A percentile compares a stretch with the other conserved stretches of the same genome.
Evolutionary conservation across 2,797 vertebrate genomes (phyloP).

Genomic region (Loris lydekkerianus): DNA sequence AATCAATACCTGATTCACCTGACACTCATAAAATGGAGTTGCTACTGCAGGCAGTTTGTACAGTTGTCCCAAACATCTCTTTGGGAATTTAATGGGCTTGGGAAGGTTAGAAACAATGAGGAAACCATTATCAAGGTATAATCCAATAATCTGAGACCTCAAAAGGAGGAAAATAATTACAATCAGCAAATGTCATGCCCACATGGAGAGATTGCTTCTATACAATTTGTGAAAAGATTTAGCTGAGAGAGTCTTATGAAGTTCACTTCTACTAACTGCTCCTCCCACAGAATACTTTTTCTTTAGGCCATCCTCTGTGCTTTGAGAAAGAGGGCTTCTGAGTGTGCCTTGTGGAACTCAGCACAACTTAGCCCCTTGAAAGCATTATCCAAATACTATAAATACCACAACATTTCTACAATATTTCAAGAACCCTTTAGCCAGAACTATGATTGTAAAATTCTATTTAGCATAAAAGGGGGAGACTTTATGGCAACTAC

Average conservation of each 20-base stretch:
- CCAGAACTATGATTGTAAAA: constrained; percentile 16
- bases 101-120: not conserved
- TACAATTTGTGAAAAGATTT: not conserved
- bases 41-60: not conserved
- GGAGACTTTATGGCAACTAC: constrained; percentile 4
- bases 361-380: constrained; percentile 53
- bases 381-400: constrained; percentile 71
- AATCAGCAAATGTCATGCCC: not conserved
- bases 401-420: constrained; percentile 70
- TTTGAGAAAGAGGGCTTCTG: constrained; percentile 50
- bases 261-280: constrained; percentile 45
- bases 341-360: not conserved
- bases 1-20: not conserved
- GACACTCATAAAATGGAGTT: not conserved
- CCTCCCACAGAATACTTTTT: constrained; percentile 25
- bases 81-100: not conserved
- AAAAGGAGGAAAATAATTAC: not conserved
- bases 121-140: not conserved
- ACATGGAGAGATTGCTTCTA: not conserved
- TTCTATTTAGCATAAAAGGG: constrained; percentile 35
- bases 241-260: not conserved
- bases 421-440: constrained; percentile 66
- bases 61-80: not conserved
- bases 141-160: not conserved
- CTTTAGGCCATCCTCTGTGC: not conserved